Evolutionary conservation across 92 coral and sea anemone species (phyloP).

Genomic region (Nematostella vectensis): DNA sequence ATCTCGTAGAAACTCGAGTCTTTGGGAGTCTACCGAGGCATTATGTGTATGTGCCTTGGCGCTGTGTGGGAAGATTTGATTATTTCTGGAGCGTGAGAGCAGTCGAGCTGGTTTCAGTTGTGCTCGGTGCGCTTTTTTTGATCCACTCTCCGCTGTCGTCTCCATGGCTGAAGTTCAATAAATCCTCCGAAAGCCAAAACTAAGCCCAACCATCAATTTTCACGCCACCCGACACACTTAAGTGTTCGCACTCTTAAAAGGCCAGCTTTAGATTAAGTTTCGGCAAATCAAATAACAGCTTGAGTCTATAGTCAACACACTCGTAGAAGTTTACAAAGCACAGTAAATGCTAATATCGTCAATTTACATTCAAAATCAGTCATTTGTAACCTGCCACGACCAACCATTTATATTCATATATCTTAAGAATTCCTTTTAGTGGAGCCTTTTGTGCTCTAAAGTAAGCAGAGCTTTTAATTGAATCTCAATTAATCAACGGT

Average conservation of each 20-base stretch:
- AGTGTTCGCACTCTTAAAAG: neutral
- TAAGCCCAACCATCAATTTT: neutral
- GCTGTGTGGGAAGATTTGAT: neutral
- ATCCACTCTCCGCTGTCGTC: neutral
- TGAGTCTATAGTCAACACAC: neutral
- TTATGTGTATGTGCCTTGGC: neutral
- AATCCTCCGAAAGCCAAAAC: too few species aligned
- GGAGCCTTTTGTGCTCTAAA: neutral
- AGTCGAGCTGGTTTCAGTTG: neutral
- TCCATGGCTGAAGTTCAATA: neutral
- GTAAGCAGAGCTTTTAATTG: slow-evolving; percentile 1
- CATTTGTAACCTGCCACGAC: neutral
- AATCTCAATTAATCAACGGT: neutral
- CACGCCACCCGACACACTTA: neutral
- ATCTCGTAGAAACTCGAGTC: neutral
- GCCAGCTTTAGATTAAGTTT: neutral
- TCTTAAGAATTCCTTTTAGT: neutral
- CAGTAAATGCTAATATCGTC: neutral
- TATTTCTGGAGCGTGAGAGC: neutral
- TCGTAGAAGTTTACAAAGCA: neutral
- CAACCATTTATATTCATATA: neutral
- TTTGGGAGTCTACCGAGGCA: neutral
- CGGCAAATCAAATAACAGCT: neutral
- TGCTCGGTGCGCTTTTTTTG: neutral
- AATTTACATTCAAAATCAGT: neutral